Evolutionary conservation across 2,888 invertebrate species (phyloP).

Genomic region (Dryococelus australis): DNA sequence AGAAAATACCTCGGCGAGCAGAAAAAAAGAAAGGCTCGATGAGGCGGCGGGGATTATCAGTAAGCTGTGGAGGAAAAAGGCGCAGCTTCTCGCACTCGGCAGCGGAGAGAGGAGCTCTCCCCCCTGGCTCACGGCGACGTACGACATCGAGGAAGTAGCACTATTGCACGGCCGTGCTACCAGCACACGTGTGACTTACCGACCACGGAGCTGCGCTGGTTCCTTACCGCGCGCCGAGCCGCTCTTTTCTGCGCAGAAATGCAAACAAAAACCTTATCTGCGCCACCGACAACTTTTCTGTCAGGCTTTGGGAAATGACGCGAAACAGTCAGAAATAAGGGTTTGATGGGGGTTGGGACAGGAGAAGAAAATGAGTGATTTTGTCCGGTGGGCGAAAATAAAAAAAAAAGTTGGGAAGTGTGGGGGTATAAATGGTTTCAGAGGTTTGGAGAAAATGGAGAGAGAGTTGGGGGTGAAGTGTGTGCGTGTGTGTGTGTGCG

Average conservation of each 20-base stretch:
- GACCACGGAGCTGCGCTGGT: too few relatives aligned
- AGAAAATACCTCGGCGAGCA: not conserved
- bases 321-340: conserved; percentile 48
- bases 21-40: not conserved
- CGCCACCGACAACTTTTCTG: conserved; percentile 24
- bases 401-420: conserved; percentile 33
- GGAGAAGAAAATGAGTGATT: conserved; percentile 46
- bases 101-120: not conserved
- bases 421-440: conserved; percentile 41
- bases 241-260: conserved; percentile 52
- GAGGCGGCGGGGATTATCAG: not conserved
- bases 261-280: conserved; percentile 48
- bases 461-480: conserved; percentile 44
- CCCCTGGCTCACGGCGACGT: not conserved
- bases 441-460: conserved; percentile 42
- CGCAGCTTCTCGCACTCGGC: not conserved
- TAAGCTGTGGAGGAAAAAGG: not conserved
- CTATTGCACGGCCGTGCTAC: too few relatives aligned
- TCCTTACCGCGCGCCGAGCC: conserved; percentile 37
- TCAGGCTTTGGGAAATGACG: conserved; percentile 40
- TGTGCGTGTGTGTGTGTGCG: conserved; percentile 56
- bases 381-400: conserved; percentile 43
- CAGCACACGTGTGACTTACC: not conserved
- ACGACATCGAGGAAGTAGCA: not conserved
- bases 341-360: conserved; percentile 53